Percentiles rank a stretch among this genome's conserved stretches.
Conservation (phyloP, 1,140 invertebrate species). For the Brachionus sp. region DNA sequence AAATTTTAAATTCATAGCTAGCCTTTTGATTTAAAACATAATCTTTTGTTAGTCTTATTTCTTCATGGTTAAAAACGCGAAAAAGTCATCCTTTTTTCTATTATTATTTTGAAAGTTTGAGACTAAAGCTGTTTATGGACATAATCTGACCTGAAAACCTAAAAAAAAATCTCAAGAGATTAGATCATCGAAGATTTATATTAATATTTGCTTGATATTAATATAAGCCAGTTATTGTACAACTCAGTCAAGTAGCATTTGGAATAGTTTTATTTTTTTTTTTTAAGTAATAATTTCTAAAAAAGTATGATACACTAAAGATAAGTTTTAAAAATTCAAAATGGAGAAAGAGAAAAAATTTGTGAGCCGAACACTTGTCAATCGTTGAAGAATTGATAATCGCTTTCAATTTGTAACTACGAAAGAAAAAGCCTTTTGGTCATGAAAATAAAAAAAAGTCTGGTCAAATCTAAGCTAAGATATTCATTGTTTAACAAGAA, state of each 20-base stretch:
- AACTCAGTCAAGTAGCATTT: neutral
- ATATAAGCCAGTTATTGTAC: neutral
- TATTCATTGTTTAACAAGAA: conserved; percentile 4
- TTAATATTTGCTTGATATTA: neutral
- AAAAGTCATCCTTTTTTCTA: neutral
- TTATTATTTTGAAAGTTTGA: neutral
- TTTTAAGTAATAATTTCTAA: neutral
- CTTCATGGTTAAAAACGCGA: neutral
- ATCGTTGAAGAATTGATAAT: conserved; percentile 9
- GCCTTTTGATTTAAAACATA: neutral
- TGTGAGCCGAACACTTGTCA: neutral
- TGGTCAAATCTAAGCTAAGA: neutral
- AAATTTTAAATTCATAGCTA: neutral
- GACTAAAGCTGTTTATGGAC: neutral
- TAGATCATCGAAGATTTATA: neutral
- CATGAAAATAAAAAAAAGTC: neutral
- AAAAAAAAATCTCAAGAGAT: neutral
- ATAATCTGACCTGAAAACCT: neutral
- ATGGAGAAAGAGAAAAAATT: neutral
- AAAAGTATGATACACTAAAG: conserved; percentile 9
- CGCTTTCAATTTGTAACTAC: neutral
- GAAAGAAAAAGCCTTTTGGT: neutral
- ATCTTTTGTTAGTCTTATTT: neutral
- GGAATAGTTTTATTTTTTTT: neutral
- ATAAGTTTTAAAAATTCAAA: neutral